Evolutionary conservation across 2,888 invertebrate genomes (phyloP), one percentile per base, ranked within the genome.

Genomic region (Coelopa pilipes): DNA sequence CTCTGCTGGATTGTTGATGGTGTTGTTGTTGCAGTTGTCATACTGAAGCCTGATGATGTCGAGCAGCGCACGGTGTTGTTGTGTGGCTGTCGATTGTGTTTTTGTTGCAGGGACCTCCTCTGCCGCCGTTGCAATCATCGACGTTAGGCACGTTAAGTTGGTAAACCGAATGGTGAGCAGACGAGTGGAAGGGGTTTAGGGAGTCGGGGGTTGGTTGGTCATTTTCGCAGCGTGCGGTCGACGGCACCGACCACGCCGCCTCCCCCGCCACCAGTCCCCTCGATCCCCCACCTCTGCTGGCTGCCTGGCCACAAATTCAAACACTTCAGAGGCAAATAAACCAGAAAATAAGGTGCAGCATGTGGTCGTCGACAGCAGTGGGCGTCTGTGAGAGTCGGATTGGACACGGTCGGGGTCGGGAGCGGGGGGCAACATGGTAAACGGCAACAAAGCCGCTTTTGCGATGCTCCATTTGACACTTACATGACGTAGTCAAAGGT

Each of bases 81-180:
- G 21, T 34, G 34, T 34, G 2, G 34, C 7, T 34, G 34, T 34
- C 34, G 7, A 4, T 34, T 34, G 2, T 21, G 19, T 57, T 57
- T 3, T 53, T 53, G 19, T 57, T 57, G 57, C n/a, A 4, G 57
- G 11, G 12, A 21, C 19, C 12, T 59, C 34, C 34, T 34, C 34
- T 34, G 34, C 7, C 17, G 21, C 11, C 24, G 57, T 9, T n/a
- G 21, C 57, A 59, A 21, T 13, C 19, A 21, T 59, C 24, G 57
- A 59, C 57, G 57, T 59, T 59, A 59, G 57, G 19, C 57, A 59
- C n/a, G 57, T 59, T 59, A 59, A 59, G 57, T 59, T 59, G 57
- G 57, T 59, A 59, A 59, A 21, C 57, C 57, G 24, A 21, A 24
- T 10, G 21, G 34, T 2, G 34, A 2, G 34, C 34, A 2, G 7